Evolutionary conservation across 2,113 vertebrate genomes (phyloP).

Genomic region (Malurus elegans): DNA sequence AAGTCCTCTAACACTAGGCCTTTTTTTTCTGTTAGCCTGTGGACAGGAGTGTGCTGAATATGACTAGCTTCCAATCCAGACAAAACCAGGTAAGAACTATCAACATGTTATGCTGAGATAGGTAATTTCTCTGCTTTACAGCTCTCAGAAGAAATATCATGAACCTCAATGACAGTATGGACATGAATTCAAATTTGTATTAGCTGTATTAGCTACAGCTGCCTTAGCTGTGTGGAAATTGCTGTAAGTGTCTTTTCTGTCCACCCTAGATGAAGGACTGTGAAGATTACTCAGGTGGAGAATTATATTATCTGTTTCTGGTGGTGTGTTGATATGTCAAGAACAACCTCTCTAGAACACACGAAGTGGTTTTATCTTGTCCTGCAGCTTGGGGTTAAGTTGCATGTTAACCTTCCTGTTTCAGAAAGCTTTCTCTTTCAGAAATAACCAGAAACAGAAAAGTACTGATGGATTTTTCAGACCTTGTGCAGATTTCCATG

Average conservation of each 20-base stretch:
- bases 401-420: not conserved
- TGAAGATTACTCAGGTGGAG: not conserved
- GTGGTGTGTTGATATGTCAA: not conserved
- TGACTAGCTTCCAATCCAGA: constrained; percentile 74
- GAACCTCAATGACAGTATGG: not conserved
- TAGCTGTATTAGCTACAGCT: not conserved
- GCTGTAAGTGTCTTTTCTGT: not conserved
- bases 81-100: constrained; percentile 81
- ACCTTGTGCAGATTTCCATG: not conserved
- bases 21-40: constrained; percentile 72
- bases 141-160: not conserved
- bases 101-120: not conserved
- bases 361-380: not conserved
- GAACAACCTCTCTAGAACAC: not conserved
- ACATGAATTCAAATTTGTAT: not conserved
- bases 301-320: not conserved
- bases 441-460: not conserved
- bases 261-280: not conserved
- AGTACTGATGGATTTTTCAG: not conserved
- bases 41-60: constrained; percentile 76
- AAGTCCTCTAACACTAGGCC: not conserved
- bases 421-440: not conserved
- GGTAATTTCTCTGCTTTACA: not conserved
- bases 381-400: not conserved
- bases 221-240: not conserved